Base-by-base conservation (phyloP, 2,888 invertebrate genomes). In the Drosophila mimetica region DNA sequence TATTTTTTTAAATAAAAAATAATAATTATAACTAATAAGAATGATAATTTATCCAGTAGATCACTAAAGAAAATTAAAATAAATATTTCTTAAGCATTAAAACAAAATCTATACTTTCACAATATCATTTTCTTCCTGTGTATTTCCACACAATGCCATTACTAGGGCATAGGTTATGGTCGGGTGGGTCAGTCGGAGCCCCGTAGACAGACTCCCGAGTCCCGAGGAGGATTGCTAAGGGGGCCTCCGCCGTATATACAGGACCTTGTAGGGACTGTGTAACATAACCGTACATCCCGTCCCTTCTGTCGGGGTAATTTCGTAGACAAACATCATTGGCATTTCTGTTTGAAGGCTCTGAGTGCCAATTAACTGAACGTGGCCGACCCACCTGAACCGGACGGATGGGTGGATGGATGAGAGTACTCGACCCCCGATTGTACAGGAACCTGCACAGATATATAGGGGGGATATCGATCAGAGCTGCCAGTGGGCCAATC, bases 331-430 rank as follows among this genome's bases (percentile, higher is more conserved):
- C 63, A 64, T 41, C 28, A 51, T 58, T 71, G 52, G 36, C 66
- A 65, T 53, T 74, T 74, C 58, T 61, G 55, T 69, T 77, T 69
- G 75, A 64, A 42, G 66, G 58, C 55, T 61, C 36, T 34, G 58
- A 69, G 66, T 71, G 66, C 60, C 69, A 84, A 81, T 77, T 80
- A 67, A 69, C 42, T 69, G 67, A 72, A 53, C 51, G 66, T 42
- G 48, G n/a, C 28, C 22, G 34, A 7, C 14, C 58, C 70, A 65
- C 64, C 70, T 48, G 69, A 50, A 36, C 20, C 32, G 34, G 63
- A 46, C 30, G 60, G 22, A 18, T 20, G 42, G 16, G 20, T 51
- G 14, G 8, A n/a, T 13, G 11, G 48, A 30, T 55, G 59, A 22
- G 30, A n/a, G 60, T 30, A 8, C 16, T 44, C 25, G 44, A 28